These are phyloP conservation scores for Euthynnus affinis DNA, from an alignment of 2,797 vertebrate species.

Conservation along the genomic window DNA sequence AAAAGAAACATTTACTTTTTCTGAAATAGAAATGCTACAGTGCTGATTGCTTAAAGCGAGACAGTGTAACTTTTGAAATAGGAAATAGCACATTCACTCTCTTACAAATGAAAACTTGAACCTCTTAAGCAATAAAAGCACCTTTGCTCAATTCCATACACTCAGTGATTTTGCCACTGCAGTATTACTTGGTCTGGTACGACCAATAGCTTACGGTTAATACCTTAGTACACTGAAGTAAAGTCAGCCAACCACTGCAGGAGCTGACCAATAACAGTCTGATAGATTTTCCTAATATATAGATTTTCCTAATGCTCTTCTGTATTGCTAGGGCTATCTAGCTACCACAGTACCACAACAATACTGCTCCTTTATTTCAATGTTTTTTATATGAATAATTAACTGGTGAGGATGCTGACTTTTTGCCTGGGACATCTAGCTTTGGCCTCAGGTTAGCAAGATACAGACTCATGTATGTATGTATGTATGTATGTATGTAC, in stretches of 20 bases:
- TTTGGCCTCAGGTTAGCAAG: not conserved
- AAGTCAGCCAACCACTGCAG: too few species aligned
- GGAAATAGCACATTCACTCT: conserved; percentile 3
- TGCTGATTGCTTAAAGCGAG: not conserved
- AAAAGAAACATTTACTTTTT: not conserved
- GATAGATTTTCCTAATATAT: too few species aligned
- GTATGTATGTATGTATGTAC: not conserved
- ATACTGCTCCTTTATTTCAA: too few species aligned
- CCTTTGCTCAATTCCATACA: not conserved
- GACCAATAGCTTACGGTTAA: not conserved
- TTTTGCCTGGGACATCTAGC: not conserved
- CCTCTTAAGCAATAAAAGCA: not conserved
- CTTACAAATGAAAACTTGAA: not conserved
- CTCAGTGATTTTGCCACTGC: not conserved
- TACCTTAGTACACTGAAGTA: too few species aligned
- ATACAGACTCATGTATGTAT: not conserved
- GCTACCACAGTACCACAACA: too few species aligned
- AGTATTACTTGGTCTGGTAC: not conserved
- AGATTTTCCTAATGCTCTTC: too few species aligned
- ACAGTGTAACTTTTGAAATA: conserved; percentile 13
- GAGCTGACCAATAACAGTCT: too few species aligned
- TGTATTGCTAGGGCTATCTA: too few species aligned
- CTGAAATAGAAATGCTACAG: not conserved
- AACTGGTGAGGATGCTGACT: too few species aligned
- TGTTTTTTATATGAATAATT: too few species aligned